Evolutionary conservation across 2,797 vertebrate species (phyloP).

Genomic region (Vireo griseus): DNA sequence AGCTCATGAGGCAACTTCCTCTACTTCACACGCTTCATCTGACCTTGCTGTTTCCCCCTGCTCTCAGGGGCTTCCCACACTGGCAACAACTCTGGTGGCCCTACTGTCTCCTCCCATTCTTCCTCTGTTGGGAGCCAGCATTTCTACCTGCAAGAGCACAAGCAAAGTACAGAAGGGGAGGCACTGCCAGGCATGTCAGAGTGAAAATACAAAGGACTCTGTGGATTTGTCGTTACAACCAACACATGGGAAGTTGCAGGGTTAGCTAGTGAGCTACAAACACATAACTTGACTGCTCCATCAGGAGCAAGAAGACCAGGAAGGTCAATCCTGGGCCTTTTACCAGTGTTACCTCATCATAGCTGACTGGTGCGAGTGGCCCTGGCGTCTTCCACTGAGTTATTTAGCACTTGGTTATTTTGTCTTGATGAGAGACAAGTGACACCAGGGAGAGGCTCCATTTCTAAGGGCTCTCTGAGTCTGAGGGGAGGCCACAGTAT

Average conservation of each 20-base stretch:
- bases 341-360: not conserved
- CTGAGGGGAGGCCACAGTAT: not conserved
- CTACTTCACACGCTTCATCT: not conserved
- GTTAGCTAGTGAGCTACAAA: not conserved
- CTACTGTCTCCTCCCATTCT: not conserved
- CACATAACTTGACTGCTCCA: not conserved
- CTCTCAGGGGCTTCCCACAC: not conserved
- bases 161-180: not conserved
- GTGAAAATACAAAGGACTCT: not conserved
- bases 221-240: not conserved
- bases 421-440: slow-evolving; percentile 55
- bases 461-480: slow-evolving; percentile 66
- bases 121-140: not conserved
- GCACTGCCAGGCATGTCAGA: not conserved
- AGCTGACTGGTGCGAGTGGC: not conserved
- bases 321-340: not conserved
- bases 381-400: not conserved
- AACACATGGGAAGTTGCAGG: not conserved
- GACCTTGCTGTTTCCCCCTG: not conserved
- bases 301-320: not conserved
- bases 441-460: slow-evolving; percentile 51
- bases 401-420: slow-evolving; percentile 30
- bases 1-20: not conserved
- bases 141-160: not conserved
- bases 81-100: not conserved